phyloP scores from a whole-genome alignment of 2,888 invertebrate species.

The Drosophila antonietae region DNA sequence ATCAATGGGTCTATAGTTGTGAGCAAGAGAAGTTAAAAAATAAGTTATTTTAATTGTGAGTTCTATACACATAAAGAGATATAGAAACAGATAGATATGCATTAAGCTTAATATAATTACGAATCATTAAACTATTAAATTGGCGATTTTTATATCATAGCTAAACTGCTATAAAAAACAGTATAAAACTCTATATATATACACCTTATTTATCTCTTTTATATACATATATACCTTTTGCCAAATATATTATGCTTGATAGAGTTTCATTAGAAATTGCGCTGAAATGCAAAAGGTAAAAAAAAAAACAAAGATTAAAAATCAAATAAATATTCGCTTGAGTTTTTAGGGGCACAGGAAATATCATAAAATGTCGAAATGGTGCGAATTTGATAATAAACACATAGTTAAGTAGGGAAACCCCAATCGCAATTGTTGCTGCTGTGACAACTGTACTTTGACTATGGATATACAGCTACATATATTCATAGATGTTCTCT shows the following conservation, averaged over 20 bases:
- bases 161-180: neutral
- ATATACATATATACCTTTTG: neutral
- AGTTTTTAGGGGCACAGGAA: neutral
- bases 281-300: neutral
- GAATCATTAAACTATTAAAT: neutral
- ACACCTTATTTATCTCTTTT: too few species aligned
- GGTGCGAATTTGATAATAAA: neutral
- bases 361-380: conserved; percentile 2
- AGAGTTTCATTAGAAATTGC: neutral
- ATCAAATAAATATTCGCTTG: neutral
- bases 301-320: neutral
- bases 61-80: neutral
- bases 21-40: neutral
- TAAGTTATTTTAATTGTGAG: neutral
- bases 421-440: neutral
- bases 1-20: neutral
- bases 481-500: neutral
- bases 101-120: neutral
- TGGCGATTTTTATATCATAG: neutral
- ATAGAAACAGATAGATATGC: neutral
- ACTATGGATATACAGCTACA: neutral
- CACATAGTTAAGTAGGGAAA: conserved; percentile 2
- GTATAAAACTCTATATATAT: too few species aligned
- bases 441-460: conserved; percentile 8
- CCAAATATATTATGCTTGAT: neutral